A percentile compares a stretch with the other conserved stretches of the same genome.
These are phyloP conservation scores for Trematomus bernacchii DNA, from an alignment of 2,797 vertebrate genomes.

Conservation along the genomic window DNA sequence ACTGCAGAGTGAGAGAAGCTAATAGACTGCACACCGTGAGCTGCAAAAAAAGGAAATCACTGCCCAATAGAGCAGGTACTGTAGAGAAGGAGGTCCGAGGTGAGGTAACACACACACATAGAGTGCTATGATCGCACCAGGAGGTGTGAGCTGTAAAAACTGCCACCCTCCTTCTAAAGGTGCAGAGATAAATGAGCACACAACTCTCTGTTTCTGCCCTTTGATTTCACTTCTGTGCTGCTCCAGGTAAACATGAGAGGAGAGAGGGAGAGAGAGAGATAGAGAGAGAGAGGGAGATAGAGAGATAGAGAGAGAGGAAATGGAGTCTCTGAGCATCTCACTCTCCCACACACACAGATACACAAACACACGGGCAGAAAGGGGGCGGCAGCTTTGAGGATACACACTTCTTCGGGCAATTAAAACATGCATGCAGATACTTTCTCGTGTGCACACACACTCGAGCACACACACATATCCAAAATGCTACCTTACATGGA, in stretches of 20 bases:
- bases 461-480: slow-evolving; percentile 1
- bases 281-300: too few species aligned
- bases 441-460: slow-evolving; percentile 1
- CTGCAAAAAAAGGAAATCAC: slow-evolving; percentile 23
- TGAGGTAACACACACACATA: slow-evolving; percentile 22
- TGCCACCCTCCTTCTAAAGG: slow-evolving; percentile 62
- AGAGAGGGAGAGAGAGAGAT: slow-evolving; percentile 9
- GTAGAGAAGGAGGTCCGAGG: slow-evolving; percentile 59
- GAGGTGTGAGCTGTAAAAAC: slow-evolving; percentile 56
- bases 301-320: not conserved
- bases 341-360: slow-evolving; percentile 16
- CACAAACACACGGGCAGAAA: slow-evolving; percentile 10
- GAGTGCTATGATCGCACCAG: slow-evolving; percentile 55
- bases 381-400: slow-evolving; percentile 18
- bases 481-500: slow-evolving; percentile 20
- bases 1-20: slow-evolving; percentile 41
- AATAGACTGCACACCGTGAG: slow-evolving; percentile 52
- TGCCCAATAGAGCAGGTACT: slow-evolving; percentile 31
- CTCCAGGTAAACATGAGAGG: slow-evolving; percentile 68
- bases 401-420: slow-evolving; percentile 12
- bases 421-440: slow-evolving; percentile 16
- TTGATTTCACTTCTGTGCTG: slow-evolving; percentile 62
- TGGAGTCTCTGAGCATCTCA: slow-evolving; percentile 48
- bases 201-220: slow-evolving; percentile 65
- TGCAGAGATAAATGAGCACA: slow-evolving; percentile 71